phyloP scores from a whole-genome alignment of 2,888 invertebrate genomes.

The Hydrotaea diabolus region DNA sequence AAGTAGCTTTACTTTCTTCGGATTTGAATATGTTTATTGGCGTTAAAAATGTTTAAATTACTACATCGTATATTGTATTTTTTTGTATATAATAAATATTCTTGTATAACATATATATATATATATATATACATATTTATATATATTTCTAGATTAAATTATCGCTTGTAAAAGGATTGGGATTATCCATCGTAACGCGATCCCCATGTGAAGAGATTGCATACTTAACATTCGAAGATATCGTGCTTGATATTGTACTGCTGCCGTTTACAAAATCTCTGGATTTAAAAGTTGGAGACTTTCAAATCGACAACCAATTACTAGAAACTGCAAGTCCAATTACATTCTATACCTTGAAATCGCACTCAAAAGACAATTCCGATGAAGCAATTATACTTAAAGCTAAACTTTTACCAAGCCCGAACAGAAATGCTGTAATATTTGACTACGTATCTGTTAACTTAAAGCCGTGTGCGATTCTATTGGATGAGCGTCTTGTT shows the following conservation, averaged over 20 bases:
- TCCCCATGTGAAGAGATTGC: conserved; percentile 90
- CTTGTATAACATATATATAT: too few relatives aligned
- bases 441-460: conserved; percentile 92
- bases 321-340: conserved; percentile 92
- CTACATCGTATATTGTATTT: too few relatives aligned
- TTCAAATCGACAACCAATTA: conserved; percentile 95
- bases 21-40: too few relatives aligned
- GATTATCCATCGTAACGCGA: conserved; percentile 89
- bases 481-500: conserved; percentile 92
- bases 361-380: conserved; percentile 79
- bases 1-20: too few relatives aligned
- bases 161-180: conserved; percentile 83
- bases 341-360: conserved; percentile 87
- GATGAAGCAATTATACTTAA: conserved; percentile 89
- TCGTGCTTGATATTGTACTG: conserved; percentile 84
- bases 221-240: conserved; percentile 86
- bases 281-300: conserved; percentile 88
- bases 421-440: conserved; percentile 91
- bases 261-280: conserved; percentile 83
- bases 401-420: conserved; percentile 87
- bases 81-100: too few relatives aligned
- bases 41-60: too few relatives aligned
- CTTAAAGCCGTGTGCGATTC: conserved; percentile 90
- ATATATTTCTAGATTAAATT: conserved; percentile 81
- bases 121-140: too few relatives aligned